Base-by-base conservation (phyloP, 2,113 vertebrate species). In the Thryonomys swinderianus region DNA sequence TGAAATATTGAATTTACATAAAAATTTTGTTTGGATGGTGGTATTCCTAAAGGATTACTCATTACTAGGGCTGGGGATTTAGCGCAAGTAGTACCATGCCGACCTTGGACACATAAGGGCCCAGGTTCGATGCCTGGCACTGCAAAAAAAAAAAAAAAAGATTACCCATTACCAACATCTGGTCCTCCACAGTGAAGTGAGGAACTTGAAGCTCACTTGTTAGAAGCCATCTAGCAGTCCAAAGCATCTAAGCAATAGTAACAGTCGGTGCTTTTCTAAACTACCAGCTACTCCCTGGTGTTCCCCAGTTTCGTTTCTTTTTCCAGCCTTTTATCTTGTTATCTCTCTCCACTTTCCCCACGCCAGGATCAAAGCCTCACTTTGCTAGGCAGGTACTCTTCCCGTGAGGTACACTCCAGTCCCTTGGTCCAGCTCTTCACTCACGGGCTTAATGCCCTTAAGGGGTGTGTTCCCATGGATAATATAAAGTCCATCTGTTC, bases 141-240 rank as follows among this genome's bases (percentile, higher is more conserved):
- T n/a, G n/a, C n/a, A n/a, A n/a, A n/a, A n/a, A n/a, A n/a, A n/a
- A n/a, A n/a, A n/a, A n/a, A n/a, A 17, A 86, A 82, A 23, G 25
- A 48, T 61, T 62, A 59, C n/a, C n/a, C 16, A 14, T 90, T 45
- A 40, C 57, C 4, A 64, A 12, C 81, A 61, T 64, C 40, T 67
- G 40, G 74, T 93, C 30, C 20, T 92, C 12, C 45, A 85, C 32
- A 81, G 66, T 82, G 40, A 91, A 86, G 55, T 88, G 84, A 92
- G 51, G 51, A 66, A 23, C 18, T 42, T 73, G 12, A 20, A 57
- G 13, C 82, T 30, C 81, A 20, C 59, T 88, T 37, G 21, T n/a
- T 81, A 73, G 34, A 73, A 62, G 9, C 45, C 37, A 17, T 62
- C 21, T 80, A 61, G 25, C 83, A 48, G 18, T 73, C 51, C 51